These are phyloP conservation scores for Manduca sexta DNA, from an alignment of 1,140 invertebrate species.

Conservation along the genomic window DNA sequence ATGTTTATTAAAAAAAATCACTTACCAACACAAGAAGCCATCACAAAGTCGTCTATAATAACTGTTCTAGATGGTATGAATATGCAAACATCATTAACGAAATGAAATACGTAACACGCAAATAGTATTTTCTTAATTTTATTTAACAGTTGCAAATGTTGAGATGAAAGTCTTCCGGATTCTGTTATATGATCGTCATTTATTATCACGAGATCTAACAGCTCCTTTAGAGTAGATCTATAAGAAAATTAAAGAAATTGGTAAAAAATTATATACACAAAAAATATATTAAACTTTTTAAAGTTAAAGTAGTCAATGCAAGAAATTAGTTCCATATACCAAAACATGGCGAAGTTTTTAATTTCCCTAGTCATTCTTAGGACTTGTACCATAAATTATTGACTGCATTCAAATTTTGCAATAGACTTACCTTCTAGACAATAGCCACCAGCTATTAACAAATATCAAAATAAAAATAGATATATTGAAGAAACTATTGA, in stretches of 20 bases:
- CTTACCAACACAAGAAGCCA: conserved; percentile 18
- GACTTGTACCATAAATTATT: too few relatives aligned
- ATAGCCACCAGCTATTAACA: conserved; percentile 14
- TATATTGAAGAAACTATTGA: conserved; percentile 29
- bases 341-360: too few relatives aligned
- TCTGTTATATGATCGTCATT: conserved; percentile 17
- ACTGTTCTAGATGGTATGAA: conserved; percentile 17
- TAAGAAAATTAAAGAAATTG: not conserved
- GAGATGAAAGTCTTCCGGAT: conserved; percentile 1
- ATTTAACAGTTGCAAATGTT: conserved; percentile 7
- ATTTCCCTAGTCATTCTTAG: too few relatives aligned
- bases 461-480: conserved; percentile 14
- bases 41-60: conserved; percentile 6
- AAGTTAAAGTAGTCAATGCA: not conserved
- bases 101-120: conserved; percentile 21
- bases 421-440: conserved; percentile 15
- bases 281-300: not conserved
- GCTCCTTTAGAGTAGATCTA: not conserved
- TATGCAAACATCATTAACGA: conserved; percentile 22
- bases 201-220: conserved; percentile 6
- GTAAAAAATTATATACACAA: too few relatives aligned
- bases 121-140: conserved; percentile 17
- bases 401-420: not conserved
- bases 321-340: too few relatives aligned
- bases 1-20: too few relatives aligned